These are phyloP conservation scores for Xiphydria camelus DNA, from an alignment of 2,888 invertebrate species.

Conservation along the genomic window DNA sequence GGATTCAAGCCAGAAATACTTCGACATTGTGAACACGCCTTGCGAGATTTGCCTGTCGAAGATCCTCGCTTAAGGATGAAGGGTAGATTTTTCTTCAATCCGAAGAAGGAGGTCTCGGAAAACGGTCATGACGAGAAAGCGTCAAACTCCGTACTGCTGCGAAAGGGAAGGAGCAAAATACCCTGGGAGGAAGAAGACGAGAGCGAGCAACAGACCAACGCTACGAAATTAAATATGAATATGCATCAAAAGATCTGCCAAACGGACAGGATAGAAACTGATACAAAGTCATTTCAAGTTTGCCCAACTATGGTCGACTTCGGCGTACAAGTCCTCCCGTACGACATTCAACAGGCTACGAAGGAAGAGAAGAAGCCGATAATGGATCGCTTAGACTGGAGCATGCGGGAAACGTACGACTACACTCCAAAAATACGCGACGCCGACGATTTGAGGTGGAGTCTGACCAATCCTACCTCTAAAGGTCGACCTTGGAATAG, in stretches of 20 bases:
- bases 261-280: slow-evolving; percentile 41
- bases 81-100: slow-evolving; percentile 52
- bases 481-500: slow-evolving; percentile 34
- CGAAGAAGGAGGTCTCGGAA: slow-evolving; percentile 28
- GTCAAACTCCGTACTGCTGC: slow-evolving; percentile 50
- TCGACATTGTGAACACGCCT: slow-evolving; percentile 50
- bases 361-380: slow-evolving; percentile 46
- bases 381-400: slow-evolving; percentile 52
- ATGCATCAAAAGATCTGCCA: slow-evolving; percentile 53
- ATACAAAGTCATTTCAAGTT: slow-evolving; percentile 30
- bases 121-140: slow-evolving; percentile 23
- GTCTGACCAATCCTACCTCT: slow-evolving; percentile 43
- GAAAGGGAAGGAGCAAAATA: slow-evolving; percentile 41
- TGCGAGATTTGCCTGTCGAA: slow-evolving; percentile 49
- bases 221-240: slow-evolving; percentile 10
- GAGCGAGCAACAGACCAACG: slow-evolving; percentile 12
- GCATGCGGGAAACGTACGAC: slow-evolving; percentile 43
- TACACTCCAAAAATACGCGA: slow-evolving; percentile 38
- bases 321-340: slow-evolving; percentile 27
- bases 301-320: slow-evolving; percentile 28
- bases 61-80: slow-evolving; percentile 52
- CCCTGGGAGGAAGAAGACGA: slow-evolving; percentile 44
- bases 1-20: slow-evolving; percentile 55
- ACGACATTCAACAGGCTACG: slow-evolving; percentile 21
- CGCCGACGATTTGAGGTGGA: slow-evolving; percentile 47